Evolutionary conservation across 1,140 invertebrate genomes (phyloP).

Genomic region (Meloidogyne exigua): DNA sequence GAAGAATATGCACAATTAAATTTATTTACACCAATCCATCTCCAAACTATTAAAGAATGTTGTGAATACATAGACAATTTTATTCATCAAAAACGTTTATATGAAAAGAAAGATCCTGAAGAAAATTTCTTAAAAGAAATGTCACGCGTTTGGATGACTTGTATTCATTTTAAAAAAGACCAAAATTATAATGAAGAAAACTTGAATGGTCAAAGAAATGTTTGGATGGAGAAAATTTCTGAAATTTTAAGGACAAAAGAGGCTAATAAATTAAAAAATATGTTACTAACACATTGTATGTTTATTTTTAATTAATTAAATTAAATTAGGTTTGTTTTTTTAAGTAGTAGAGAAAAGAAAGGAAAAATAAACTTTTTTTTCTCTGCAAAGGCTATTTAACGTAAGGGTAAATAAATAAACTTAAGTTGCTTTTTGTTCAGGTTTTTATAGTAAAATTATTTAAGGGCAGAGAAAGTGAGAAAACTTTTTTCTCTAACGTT

Average conservation of each 20-base stretch:
- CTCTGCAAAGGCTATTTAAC: too few species aligned
- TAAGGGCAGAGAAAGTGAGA: too few species aligned
- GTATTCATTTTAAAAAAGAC: background rate
- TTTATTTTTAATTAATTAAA: background rate
- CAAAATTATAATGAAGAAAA: conserved; percentile 2
- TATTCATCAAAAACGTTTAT: background rate
- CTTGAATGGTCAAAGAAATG: background rate
- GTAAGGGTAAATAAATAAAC: too few species aligned
- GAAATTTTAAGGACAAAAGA: background rate
- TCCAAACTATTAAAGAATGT: background rate
- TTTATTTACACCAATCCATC: background rate
- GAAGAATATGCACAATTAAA: background rate
- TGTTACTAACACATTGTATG: background rate
- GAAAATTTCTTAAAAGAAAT: background rate
- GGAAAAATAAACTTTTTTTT: too few species aligned
- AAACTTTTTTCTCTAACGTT: too few species aligned
- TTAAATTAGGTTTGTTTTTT: too few species aligned
- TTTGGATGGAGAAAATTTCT: background rate
- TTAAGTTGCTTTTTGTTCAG: too few species aligned
- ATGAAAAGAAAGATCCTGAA: background rate
- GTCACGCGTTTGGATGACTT: background rate
- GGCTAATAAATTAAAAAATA: background rate
- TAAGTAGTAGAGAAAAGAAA: too few species aligned
- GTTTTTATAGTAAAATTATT: too few species aligned
- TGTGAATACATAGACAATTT: background rate